Evolutionary conservation across 1,140 invertebrate species (phyloP).

Genomic region (Leptinotarsa texana): DNA sequence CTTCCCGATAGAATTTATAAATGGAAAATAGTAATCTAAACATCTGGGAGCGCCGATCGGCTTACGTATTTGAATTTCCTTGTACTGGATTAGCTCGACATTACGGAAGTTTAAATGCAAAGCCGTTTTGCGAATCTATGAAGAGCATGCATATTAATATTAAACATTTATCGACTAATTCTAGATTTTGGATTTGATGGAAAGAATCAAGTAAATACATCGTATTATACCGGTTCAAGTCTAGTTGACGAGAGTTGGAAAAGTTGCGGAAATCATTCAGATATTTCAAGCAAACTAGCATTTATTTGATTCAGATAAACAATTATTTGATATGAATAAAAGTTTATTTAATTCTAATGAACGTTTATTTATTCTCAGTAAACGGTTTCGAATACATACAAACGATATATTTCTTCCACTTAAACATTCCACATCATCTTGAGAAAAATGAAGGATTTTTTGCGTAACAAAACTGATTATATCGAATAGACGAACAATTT

Average conservation of each 20-base stretch:
- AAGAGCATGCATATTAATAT: neutral
- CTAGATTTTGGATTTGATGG: neutral
- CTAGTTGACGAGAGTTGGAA: neutral
- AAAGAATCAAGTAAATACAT: conserved; percentile 5
- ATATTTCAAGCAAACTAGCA: neutral
- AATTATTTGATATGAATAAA: neutral
- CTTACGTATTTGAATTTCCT: conserved; percentile 2
- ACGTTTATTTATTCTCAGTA: neutral
- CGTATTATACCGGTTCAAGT: neutral
- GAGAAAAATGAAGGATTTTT: too few relatives aligned
- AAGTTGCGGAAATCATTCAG: neutral
- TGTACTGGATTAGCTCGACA: too few relatives aligned
- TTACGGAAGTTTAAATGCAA: neutral
- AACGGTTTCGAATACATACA: too few relatives aligned
- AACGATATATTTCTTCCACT: too few relatives aligned
- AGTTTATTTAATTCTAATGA: neutral
- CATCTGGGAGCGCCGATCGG: neutral
- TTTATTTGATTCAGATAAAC: neutral
- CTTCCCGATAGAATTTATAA: too few relatives aligned
- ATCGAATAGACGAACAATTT: too few relatives aligned
- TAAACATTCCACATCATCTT: too few relatives aligned
- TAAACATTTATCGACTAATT: conserved; percentile 4
- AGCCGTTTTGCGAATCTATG: neutral
- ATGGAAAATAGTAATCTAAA: too few relatives aligned
- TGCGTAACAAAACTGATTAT: too few relatives aligned